Percentiles rank a stretch among this genome's conserved stretches.
These are phyloP conservation scores for Decapterus maruadsi DNA, from an alignment of 2,797 vertebrate genomes.

Conservation along the genomic window DNA sequence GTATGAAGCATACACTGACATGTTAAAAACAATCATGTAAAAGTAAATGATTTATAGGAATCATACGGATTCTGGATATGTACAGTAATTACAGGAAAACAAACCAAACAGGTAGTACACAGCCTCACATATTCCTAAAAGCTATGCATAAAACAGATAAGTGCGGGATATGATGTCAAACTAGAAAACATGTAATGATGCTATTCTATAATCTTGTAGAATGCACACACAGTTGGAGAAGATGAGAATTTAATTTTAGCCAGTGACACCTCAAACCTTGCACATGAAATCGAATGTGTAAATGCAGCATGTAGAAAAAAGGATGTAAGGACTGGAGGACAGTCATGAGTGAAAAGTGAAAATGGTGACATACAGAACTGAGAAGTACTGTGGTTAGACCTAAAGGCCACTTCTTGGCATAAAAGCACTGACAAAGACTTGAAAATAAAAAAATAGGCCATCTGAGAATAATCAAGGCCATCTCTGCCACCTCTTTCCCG, in stretches of 20 bases:
- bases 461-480: conserved; percentile 18
- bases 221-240: too few relatives aligned
- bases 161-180: not conserved
- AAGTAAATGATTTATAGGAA: not conserved
- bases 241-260: too few relatives aligned
- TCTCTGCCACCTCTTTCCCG: not conserved
- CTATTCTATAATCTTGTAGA: not conserved
- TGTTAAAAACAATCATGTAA: not conserved
- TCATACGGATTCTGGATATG: not conserved
- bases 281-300: not conserved
- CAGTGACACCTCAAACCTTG: too few relatives aligned
- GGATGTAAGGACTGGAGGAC: not conserved
- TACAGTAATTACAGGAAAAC: not conserved
- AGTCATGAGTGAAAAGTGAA: not conserved
- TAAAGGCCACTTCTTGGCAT: not conserved
- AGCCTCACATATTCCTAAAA: not conserved
- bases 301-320: not conserved
- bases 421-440: not conserved
- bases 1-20: not conserved
- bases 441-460: not conserved
- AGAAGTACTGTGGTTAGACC: not conserved
- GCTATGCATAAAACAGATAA: not conserved
- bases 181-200: not conserved
- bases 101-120: not conserved
- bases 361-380: not conserved